These are phyloP conservation scores for Rallus limicola DNA, from an alignment of 2,113 vertebrate species.

Conservation along the genomic window DNA sequence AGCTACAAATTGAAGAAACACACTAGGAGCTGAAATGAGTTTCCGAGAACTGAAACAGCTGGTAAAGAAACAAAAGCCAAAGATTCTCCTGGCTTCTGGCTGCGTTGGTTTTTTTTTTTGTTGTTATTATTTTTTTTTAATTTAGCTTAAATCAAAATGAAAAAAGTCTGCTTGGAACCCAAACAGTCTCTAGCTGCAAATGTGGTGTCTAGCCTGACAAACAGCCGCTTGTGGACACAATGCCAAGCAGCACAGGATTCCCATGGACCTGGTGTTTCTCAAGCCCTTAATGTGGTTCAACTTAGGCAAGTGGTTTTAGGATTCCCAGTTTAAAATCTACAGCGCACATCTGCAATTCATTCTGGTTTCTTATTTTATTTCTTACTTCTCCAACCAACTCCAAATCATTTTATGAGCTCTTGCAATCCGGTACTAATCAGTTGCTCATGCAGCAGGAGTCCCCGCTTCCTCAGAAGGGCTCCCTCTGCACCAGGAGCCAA, in stretches of 20 bases:
- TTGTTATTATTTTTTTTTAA: not conserved
- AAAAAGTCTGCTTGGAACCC: conserved; percentile 49
- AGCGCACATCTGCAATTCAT: conserved; percentile 27
- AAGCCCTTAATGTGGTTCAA: conserved; percentile 41
- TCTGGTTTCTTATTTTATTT: conserved; percentile 7
- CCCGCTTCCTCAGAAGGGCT: not conserved
- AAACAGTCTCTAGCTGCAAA: conserved; percentile 43
- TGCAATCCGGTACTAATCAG: conserved; percentile 22
- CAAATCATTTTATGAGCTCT: not conserved
- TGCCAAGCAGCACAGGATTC: conserved; percentile 43
- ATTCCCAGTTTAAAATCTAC: conserved; percentile 35
- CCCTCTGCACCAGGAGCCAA: not conserved
- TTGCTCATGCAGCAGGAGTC: conserved; percentile 39
- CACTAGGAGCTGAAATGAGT: conserved; percentile 27
- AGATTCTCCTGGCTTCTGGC: conserved; percentile 30
- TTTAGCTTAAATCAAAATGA: conserved; percentile 42
- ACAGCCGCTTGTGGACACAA: conserved; percentile 33
- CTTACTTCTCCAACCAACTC: conserved; percentile 1
- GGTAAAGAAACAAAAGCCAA: conserved; percentile 61
- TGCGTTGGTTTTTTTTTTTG: not conserved
- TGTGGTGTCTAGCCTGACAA: conserved; percentile 51
- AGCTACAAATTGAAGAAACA: conserved; percentile 39
- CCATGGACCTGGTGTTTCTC: conserved; percentile 57
- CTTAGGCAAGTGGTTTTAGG: conserved; percentile 27
- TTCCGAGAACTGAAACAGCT: conserved; percentile 68